phyloP scores from a whole-genome alignment of 2,797 vertebrate species.

The Cossypha dichroa region DNA sequence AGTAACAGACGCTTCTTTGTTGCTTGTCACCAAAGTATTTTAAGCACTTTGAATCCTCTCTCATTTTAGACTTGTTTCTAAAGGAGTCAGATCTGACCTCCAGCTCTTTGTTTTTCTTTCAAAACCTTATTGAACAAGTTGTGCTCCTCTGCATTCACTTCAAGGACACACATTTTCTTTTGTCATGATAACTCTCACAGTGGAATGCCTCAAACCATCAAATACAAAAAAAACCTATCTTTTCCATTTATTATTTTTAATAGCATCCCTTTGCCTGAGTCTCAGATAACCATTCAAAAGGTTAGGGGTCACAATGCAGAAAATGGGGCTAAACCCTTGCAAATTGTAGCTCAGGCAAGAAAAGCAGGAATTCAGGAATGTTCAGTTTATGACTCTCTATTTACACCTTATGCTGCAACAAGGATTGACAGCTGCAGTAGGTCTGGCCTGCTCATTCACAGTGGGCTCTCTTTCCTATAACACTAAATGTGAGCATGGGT shows the following conservation, averaged over 20 bases:
- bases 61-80: conserved; percentile 1
- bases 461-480: background rate
- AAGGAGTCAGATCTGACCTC: conserved; percentile 40
- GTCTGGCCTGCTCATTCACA: background rate
- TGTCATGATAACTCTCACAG: background rate
- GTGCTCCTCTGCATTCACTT: background rate
- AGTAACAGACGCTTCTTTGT: conserved; percentile 3
- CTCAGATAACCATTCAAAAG: background rate
- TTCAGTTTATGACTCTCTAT: background rate
- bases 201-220: conserved; percentile 1
- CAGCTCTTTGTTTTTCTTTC: conserved; percentile 61
- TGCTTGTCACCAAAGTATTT: conserved; percentile 24
- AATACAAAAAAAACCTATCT: background rate
- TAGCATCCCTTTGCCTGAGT: background rate
- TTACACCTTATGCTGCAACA: background rate
- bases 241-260: background rate
- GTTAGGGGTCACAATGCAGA: background rate
- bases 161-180: conserved; percentile 42
- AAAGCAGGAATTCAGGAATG: background rate
- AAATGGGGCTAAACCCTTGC: background rate
- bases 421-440: background rate
- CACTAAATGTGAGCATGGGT: background rate
- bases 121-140: background rate
- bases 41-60: conserved; percentile 1
- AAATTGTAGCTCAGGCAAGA: background rate